A percentile compares a stretch with the other conserved stretches of the same genome.
phyloP scores from a whole-genome alignment of 2,113 vertebrate species.

The Podiceps cristatus region DNA sequence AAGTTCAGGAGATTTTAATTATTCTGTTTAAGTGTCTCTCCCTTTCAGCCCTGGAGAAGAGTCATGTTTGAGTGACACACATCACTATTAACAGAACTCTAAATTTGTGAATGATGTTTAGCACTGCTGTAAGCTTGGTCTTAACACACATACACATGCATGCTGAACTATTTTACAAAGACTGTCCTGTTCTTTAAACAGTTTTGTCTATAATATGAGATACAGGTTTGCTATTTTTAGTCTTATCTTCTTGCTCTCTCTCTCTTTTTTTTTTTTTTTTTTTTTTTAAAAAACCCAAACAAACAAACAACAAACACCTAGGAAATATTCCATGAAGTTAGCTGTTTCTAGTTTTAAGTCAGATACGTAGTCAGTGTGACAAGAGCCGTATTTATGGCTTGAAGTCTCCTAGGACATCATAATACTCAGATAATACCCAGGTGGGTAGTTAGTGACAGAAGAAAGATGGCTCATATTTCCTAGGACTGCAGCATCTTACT shows the following conservation, averaged over 20 bases:
- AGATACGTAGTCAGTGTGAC: neutral
- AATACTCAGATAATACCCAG: neutral
- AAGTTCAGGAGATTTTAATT: neutral
- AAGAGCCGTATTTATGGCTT: neutral
- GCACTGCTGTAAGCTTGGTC: neutral
- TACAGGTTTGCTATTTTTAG: neutral
- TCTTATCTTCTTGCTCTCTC: neutral
- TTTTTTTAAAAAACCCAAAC: neutral
- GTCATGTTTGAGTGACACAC: neutral
- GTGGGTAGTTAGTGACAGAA: neutral
- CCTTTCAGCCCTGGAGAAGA: neutral
- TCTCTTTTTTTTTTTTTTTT: neutral
- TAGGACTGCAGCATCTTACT: neutral
- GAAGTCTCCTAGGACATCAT: neutral
- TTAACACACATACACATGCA: fast-evolving
- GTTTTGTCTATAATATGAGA: neutral
- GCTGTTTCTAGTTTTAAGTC: neutral
- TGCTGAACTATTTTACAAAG: neutral
- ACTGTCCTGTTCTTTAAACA: neutral
- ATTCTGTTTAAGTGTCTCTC: neutral
- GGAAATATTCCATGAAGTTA: neutral
- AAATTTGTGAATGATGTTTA: neutral
- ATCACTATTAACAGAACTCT: neutral
- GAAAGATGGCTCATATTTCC: neutral
- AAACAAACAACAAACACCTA: too few species aligned